phyloP scores from a whole-genome alignment of 2,113 vertebrate genomes.

The Mesocricetus auratus region DNA sequence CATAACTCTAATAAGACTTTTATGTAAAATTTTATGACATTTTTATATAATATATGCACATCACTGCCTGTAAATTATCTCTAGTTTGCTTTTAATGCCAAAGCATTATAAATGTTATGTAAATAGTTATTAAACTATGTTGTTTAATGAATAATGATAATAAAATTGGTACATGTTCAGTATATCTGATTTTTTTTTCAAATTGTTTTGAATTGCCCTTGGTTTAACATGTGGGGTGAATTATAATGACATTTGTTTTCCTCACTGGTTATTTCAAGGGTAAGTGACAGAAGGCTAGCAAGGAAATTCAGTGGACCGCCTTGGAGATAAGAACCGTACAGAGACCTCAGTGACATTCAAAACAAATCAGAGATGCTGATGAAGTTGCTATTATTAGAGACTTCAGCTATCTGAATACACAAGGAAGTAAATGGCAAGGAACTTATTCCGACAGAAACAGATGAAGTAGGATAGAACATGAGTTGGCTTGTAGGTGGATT shows the following conservation, averaged over 20 bases:
- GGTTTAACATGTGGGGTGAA: background rate
- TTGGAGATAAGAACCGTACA: background rate
- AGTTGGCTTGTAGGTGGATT: background rate
- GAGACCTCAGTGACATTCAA: background rate
- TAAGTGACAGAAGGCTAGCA: background rate
- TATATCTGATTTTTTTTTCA: background rate
- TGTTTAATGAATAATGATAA: background rate
- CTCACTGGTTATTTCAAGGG: slow-evolving; percentile 12
- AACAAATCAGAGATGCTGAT: background rate
- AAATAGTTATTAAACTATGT: background rate
- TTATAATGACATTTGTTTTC: background rate
- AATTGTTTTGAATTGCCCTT: background rate
- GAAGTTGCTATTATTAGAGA: background rate
- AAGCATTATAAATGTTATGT: background rate
- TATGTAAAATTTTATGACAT: background rate
- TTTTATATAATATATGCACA: background rate
- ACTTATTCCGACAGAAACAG: background rate
- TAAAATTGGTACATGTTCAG: background rate
- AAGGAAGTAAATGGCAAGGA: background rate
- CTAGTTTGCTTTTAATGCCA: background rate
- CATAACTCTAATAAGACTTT: background rate
- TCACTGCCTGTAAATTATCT: background rate
- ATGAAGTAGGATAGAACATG: background rate
- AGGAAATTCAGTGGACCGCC: background rate
- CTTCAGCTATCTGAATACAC: background rate